Percentiles rank a stretch among this genome's conserved stretches.
These are phyloP conservation scores for Tholera decimalis DNA, from an alignment of 2,888 invertebrate species.

Conservation along the genomic window DNA sequence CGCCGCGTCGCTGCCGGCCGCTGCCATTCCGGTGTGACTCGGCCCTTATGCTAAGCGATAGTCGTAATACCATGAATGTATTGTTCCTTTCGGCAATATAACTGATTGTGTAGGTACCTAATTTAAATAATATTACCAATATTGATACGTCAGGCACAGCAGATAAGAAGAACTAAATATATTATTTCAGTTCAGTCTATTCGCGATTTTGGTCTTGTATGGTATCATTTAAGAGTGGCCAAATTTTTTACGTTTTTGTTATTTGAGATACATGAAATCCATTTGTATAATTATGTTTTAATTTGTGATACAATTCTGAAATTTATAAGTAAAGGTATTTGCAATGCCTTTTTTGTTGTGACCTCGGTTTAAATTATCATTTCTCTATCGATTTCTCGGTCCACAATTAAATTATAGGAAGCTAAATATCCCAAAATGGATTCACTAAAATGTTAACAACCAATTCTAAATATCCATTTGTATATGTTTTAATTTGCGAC, in stretches of 20 bases:
- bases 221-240: not conserved
- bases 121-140: constrained; percentile 5
- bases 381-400: constrained; percentile 26
- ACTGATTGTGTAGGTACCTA: no score
- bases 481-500: not conserved
- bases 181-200: constrained; percentile 1
- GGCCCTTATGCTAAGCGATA: no score
- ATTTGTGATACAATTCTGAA: not conserved
- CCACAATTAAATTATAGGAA: constrained; percentile 20
- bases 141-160: constrained; percentile 5
- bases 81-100: not conserved
- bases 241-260: not conserved
- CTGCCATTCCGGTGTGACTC: no score
- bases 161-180: no score
- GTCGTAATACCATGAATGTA: no score
- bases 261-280: not conserved
- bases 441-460: constrained; percentile 30
- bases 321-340: not conserved
- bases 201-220: constrained; percentile 3
- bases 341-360: not conserved
- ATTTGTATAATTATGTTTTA: not conserved
- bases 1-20: no score
- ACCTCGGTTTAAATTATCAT: not conserved
- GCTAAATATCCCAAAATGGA: constrained; percentile 12
- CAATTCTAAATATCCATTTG: constrained; percentile 13